Evolutionary conservation across 2,797 vertebrate species (phyloP).

Genomic region (Channa striata): DNA sequence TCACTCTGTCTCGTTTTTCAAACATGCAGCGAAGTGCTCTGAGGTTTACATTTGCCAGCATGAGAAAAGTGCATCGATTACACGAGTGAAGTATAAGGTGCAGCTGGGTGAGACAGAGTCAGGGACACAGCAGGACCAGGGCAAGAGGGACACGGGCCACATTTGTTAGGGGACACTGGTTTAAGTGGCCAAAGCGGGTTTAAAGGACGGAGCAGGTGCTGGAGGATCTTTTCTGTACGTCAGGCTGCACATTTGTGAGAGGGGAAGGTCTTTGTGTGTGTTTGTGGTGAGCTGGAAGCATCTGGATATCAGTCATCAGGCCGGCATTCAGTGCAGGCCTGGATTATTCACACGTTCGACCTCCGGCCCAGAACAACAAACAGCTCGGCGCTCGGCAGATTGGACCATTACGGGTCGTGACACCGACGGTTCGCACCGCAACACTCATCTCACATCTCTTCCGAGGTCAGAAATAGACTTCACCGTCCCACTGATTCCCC

Average conservation of each 20-base stretch:
- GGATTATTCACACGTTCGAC: slow-evolving; percentile 73
- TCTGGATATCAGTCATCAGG: slow-evolving; percentile 71
- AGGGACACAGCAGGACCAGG: no score
- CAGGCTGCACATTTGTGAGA: slow-evolving; percentile 24
- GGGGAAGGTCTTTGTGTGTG: slow-evolving; percentile 12
- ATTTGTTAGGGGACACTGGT: no score
- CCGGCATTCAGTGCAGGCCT: slow-evolving; percentile 37
- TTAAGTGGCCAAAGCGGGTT: no score
- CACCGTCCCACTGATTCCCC: slow-evolving; percentile 32
- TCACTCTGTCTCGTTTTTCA: no score
- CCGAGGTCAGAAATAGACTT: slow-evolving; percentile 64
- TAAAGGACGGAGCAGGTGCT: no score
- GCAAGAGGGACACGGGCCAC: no score
- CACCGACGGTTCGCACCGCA: slow-evolving; percentile 45
- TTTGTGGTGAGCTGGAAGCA: slow-evolving; percentile 49
- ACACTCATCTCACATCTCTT: slow-evolving; percentile 57
- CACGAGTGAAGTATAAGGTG: no score
- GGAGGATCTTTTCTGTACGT: not conserved
- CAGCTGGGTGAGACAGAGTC: no score
- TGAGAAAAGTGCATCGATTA: no score
- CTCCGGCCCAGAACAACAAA: slow-evolving; percentile 59
- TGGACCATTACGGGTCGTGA: slow-evolving; percentile 73
- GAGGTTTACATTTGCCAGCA: no score
- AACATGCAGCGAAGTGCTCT: no score
- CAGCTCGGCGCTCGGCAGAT: slow-evolving; percentile 54